Conservation (phyloP, 2,113 vertebrate genomes). For the Chionis minor region DNA sequence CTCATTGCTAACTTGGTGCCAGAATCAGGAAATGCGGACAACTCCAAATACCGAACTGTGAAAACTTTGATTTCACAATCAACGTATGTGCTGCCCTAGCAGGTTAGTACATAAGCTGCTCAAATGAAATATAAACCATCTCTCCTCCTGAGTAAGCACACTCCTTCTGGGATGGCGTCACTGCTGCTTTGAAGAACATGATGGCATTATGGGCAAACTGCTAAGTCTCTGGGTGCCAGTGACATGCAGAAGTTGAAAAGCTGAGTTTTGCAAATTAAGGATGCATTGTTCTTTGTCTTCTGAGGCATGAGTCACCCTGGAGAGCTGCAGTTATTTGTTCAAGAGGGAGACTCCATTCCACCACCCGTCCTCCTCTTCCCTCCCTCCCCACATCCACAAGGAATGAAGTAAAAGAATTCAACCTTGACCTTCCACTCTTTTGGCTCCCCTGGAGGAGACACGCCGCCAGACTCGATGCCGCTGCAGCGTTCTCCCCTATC, state of each 20-base stretch:
- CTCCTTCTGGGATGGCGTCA: background rate
- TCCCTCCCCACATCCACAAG: background rate
- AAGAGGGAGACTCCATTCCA: background rate
- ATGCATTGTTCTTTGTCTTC: conserved; percentile 2
- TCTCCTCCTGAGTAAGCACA: background rate
- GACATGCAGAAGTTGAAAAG: background rate
- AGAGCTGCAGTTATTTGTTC: background rate
- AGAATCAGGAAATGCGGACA: background rate
- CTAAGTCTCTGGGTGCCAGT: background rate
- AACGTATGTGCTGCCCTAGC: background rate
- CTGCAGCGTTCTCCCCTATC: background rate
- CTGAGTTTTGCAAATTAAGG: background rate
- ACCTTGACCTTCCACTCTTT: background rate
- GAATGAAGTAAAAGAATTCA: background rate
- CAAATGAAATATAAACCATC: background rate
- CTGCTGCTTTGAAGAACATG: background rate
- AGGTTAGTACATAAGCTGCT: background rate
- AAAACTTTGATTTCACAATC: background rate
- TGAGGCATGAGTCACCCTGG: background rate
- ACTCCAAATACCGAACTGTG: background rate
- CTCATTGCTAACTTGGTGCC: background rate
- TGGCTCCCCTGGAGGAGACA: background rate
- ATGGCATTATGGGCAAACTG: background rate
- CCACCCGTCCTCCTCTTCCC: background rate
- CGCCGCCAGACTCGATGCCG: background rate